phyloP scores from a whole-genome alignment of 2,113 vertebrate genomes.

The Sterna hirundo region DNA sequence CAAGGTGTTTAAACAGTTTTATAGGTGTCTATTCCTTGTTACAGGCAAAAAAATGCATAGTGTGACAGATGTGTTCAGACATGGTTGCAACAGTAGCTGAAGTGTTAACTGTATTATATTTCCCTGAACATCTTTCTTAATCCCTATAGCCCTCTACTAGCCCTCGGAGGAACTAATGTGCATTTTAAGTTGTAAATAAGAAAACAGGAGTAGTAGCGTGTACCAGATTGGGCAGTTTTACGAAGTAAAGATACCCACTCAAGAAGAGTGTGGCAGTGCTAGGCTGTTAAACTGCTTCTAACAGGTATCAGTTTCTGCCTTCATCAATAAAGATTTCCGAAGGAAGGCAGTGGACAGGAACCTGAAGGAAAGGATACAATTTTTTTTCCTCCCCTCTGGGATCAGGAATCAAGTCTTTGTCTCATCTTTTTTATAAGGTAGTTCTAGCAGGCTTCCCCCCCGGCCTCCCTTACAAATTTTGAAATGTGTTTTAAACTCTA shows the following conservation, averaged over 20 bases:
- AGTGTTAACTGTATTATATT: constrained; percentile 53
- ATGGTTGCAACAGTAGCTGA: neutral
- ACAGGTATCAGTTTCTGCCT: neutral
- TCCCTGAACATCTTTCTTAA: neutral
- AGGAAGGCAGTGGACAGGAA: neutral
- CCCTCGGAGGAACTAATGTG: neutral
- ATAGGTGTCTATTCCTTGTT: neutral
- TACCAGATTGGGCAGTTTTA: constrained; percentile 26
- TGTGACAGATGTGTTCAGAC: neutral
- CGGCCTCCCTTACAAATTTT: rapidly evolving
- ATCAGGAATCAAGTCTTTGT: neutral
- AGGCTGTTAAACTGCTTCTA: constrained; percentile 6
- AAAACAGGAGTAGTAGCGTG: constrained; percentile 11
- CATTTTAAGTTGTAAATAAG: constrained; percentile 52
- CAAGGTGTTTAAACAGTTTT: neutral
- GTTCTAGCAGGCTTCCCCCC: neutral
- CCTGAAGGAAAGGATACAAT: neutral
- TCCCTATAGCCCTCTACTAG: neutral
- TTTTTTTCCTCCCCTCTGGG: rapidly evolving
- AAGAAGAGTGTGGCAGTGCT: neutral
- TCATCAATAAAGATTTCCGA: neutral
- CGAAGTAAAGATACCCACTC: neutral
- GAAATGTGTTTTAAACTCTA: neutral
- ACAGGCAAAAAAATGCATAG: neutral
- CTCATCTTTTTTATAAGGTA: neutral